Conservation (phyloP, 2,888 invertebrate genomes). For the Melipona beecheii region DNA sequence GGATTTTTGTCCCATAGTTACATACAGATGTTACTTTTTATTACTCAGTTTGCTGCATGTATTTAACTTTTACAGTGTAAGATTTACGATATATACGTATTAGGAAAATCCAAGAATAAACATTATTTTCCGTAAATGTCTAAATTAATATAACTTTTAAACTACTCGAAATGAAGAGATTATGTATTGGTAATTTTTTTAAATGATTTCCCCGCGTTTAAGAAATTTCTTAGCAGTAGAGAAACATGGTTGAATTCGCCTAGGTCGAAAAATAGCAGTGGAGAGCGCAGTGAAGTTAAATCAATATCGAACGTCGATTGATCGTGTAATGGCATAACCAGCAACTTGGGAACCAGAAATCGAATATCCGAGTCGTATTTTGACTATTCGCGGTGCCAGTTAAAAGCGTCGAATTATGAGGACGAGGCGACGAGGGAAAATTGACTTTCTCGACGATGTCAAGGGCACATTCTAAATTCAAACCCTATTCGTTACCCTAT, state of each 20-base stretch:
- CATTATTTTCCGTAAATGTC: too few species aligned
- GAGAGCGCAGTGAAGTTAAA: too few species aligned
- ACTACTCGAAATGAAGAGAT: background rate
- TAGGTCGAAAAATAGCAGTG: background rate
- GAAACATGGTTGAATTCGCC: background rate
- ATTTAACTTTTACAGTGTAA: background rate
- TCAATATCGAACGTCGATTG: background rate
- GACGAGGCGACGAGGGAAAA: constrained; percentile 15
- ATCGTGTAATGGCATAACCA: background rate
- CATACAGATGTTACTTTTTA: background rate
- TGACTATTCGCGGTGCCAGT: background rate
- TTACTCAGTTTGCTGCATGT: background rate
- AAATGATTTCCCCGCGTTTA: background rate
- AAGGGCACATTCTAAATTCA: constrained; percentile 45
- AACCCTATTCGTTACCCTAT: constrained; percentile 27
- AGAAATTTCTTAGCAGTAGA: background rate
- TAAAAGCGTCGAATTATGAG: constrained; percentile 4
- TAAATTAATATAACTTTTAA: background rate
- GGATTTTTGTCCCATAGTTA: background rate
- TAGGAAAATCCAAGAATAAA: too few species aligned
- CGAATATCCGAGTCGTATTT: background rate
- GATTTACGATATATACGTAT: background rate
- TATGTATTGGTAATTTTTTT: background rate
- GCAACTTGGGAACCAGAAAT: background rate
- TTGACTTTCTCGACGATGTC: constrained; percentile 46